Conservation (phyloP, 53 echinoderm and acorn worm species). For the Pentamera pediparva region DNA sequence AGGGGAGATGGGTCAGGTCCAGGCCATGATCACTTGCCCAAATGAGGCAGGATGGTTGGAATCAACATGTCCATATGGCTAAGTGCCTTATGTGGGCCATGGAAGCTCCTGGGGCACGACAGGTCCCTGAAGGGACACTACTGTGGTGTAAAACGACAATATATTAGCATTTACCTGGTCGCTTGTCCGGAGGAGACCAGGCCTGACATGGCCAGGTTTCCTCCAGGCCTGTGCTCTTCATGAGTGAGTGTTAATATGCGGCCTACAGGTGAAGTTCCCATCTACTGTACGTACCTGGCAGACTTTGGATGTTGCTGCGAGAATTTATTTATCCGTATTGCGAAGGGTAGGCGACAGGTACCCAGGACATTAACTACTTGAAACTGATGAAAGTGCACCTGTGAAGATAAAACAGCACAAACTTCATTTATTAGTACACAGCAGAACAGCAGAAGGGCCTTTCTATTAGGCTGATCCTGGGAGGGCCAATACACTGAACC, state of each 20-base stretch:
- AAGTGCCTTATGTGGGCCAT: too few relatives aligned
- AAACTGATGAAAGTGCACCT: conserved; percentile 67
- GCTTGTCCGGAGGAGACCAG: too few relatives aligned
- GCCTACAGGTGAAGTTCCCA: background rate
- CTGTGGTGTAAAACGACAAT: too few relatives aligned
- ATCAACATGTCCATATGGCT: too few relatives aligned
- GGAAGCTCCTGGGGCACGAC: too few relatives aligned
- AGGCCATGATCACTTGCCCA: too few relatives aligned
- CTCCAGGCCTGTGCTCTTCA: background rate
- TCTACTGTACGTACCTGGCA: conserved; percentile 60
- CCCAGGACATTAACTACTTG: conserved; percentile 92
- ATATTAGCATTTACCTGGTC: too few relatives aligned
- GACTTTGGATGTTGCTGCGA: conserved; percentile 51
- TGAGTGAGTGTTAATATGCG: background rate
- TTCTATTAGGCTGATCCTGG: background rate
- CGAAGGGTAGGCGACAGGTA: conserved; percentile 83
- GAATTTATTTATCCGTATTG: conserved; percentile 69
- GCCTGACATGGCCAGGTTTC: background rate
- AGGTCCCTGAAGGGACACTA: too few relatives aligned
- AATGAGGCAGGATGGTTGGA: too few relatives aligned
- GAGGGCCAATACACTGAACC: too few relatives aligned
- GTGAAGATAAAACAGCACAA: background rate
- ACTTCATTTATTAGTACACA: background rate
- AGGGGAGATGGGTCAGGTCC: too few relatives aligned
- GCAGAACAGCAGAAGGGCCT: background rate